Evolutionary conservation across 2,113 vertebrate species (phyloP).

Genomic region (Octodon degus): DNA sequence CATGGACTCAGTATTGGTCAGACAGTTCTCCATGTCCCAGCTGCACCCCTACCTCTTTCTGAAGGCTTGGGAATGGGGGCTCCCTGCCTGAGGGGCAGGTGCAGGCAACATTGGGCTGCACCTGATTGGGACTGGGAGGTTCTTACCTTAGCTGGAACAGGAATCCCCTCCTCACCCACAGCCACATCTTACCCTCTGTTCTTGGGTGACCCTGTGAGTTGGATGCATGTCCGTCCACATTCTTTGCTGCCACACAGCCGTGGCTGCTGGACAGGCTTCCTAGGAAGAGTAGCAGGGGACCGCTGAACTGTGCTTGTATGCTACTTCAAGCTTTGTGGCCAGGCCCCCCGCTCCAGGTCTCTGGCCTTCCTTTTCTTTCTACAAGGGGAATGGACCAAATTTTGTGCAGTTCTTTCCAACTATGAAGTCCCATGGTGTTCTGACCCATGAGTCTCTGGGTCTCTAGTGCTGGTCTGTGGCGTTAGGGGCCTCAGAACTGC

Average conservation of each 20-base stretch:
- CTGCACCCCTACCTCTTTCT: background rate
- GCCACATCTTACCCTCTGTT: background rate
- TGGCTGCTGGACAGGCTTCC: background rate
- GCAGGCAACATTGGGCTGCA: background rate
- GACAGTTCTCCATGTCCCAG: background rate
- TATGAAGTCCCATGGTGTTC: background rate
- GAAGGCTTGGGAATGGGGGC: background rate
- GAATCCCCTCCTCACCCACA: background rate
- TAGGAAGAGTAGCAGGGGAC: background rate
- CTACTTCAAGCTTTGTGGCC: background rate
- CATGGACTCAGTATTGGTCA: background rate
- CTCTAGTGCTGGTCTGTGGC: background rate
- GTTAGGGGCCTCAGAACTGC: background rate
- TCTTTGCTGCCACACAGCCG: background rate
- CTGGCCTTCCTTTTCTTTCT: background rate
- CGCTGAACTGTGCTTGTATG: background rate
- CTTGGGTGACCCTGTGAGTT: background rate
- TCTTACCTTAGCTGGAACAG: background rate
- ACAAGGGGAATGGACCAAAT: background rate
- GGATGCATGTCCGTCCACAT: fast-evolving
- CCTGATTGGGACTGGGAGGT: background rate
- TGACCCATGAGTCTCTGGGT: background rate
- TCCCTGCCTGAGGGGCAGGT: background rate
- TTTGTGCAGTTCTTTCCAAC: conserved; percentile 8
- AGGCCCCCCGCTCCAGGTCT: background rate